Evolutionary conservation across 2,888 invertebrate species (phyloP).

Genomic region (Alviniconcha strummeri): DNA sequence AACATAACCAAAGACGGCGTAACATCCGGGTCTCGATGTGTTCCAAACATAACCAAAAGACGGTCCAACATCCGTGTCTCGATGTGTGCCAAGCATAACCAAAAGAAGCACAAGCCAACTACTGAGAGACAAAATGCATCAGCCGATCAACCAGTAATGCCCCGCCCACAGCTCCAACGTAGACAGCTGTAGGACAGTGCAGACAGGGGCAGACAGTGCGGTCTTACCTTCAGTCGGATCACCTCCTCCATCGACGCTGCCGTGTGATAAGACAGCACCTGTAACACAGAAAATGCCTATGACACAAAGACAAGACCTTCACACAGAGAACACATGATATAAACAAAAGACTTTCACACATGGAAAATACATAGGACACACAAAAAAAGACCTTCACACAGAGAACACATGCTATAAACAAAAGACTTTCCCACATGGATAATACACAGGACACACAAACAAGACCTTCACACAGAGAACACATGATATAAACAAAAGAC

Average conservation of each 20-base stretch:
- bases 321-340: too few relatives aligned
- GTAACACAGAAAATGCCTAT: slow-evolving; percentile 40
- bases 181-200: neutral
- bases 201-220: neutral
- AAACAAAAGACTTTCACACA: neutral
- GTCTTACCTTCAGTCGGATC: slow-evolving; percentile 73
- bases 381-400: neutral
- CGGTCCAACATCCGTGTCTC: too few relatives aligned
- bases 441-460: neutral
- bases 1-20: too few relatives aligned
- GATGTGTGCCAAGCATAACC: too few relatives aligned
- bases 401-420: neutral
- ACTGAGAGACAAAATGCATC: too few relatives aligned
- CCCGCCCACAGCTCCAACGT: too few relatives aligned
- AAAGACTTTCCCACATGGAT: too few relatives aligned
- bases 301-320: neutral
- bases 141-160: too few relatives aligned
- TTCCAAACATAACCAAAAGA: too few relatives aligned
- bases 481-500: neutral
- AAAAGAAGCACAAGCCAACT: too few relatives aligned
- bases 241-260: slow-evolving; percentile 75
- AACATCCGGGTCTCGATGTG: too few relatives aligned
- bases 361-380: neutral
- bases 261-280: slow-evolving; percentile 77
- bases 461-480: neutral